Evolutionary conservation across 2,888 invertebrate species (phyloP).

Genomic region (Tetrapedia diversipes): DNA sequence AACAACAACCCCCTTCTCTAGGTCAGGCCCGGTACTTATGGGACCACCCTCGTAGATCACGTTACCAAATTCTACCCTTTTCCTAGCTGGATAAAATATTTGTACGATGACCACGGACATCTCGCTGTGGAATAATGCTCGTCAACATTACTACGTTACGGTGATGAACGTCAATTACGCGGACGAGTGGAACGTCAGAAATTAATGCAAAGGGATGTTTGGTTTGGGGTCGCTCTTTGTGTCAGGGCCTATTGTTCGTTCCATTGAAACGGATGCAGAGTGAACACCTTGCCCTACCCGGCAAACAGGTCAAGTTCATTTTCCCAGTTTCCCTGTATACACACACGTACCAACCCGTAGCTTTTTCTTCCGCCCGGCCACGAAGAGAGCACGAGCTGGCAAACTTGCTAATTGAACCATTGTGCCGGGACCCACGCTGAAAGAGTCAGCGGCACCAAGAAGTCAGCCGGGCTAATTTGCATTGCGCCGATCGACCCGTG

Average conservation of each 20-base stretch:
- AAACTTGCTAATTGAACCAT: slow-evolving; percentile 2
- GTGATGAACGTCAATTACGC: slow-evolving; percentile 56
- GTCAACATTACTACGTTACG: slow-evolving; percentile 20
- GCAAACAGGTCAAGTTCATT: slow-evolving; percentile 39
- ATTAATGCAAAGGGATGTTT: slow-evolving; percentile 62
- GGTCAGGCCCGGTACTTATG: too few relatives aligned
- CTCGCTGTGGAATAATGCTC: slow-evolving; percentile 3
- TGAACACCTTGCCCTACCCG: slow-evolving; percentile 50
- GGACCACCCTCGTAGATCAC: too few relatives aligned
- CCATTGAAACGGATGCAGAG: slow-evolving; percentile 54
- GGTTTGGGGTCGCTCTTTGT: slow-evolving; percentile 54
- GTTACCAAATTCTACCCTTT: too few relatives aligned
- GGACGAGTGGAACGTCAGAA: slow-evolving; percentile 55
- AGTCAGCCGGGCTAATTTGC: background rate
- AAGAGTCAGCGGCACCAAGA: background rate
- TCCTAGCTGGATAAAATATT: background rate
- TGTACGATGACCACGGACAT: background rate
- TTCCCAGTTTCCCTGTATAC: too few relatives aligned
- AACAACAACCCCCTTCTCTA: too few relatives aligned
- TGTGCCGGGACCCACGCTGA: background rate
- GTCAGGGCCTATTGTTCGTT: slow-evolving; percentile 54
- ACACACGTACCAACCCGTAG: too few relatives aligned
- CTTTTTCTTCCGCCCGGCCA: background rate
- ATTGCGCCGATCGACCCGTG: background rate
- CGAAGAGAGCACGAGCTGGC: background rate